Percentiles rank a stretch among this genome's conserved stretches.
These are phyloP conservation scores for Fregata magnificens DNA, from an alignment of 2,113 vertebrate species.

Conservation along the genomic window DNA sequence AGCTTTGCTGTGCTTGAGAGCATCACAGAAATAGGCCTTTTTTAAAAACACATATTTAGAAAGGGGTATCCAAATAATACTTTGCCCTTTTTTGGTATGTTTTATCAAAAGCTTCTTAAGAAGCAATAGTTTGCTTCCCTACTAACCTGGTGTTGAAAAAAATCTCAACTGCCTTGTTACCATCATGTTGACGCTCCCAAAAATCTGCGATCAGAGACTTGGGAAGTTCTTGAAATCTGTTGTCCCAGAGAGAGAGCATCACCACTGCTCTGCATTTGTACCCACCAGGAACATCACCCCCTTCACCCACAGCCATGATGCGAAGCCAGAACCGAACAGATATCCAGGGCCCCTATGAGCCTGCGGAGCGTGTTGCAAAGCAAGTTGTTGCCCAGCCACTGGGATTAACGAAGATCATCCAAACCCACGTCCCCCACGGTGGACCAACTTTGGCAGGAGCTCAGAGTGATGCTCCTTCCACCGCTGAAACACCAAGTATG, in stretches of 20 bases:
- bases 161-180: neutral
- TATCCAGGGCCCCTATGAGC: accelerated
- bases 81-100: neutral
- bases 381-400: neutral
- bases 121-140: neutral
- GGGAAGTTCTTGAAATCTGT: neutral
- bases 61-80: neutral
- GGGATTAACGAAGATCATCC: neutral
- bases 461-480: neutral
- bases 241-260: neutral
- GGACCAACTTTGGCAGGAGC: neutral
- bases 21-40: neutral
- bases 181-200: neutral
- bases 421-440: accelerated
- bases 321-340: neutral
- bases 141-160: neutral
- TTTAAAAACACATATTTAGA: neutral
- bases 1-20: neutral
- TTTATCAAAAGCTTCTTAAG: neutral
- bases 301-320: neutral
- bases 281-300: neutral
- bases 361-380: neutral
- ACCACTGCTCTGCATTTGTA: neutral
- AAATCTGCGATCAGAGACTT: neutral
- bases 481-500: accelerated